Conservation (phyloP, 2,797 vertebrate species). For the Melanotaenia boesemani region DNA sequence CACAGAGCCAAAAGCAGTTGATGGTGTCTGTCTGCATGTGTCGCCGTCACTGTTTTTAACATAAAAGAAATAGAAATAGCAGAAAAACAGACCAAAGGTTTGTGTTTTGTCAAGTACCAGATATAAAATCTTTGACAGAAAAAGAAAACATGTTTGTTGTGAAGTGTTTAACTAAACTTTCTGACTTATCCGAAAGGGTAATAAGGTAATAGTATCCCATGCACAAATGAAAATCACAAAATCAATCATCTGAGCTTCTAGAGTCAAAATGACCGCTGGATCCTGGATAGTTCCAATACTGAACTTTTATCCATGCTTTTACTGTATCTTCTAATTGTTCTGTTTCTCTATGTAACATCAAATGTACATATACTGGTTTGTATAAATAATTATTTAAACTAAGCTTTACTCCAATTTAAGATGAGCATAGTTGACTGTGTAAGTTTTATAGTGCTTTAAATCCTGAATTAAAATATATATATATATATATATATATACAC, state of each 20-base stretch:
- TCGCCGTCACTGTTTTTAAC: constrained; percentile 4
- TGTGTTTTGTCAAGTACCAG: neutral
- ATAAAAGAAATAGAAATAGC: constrained; percentile 10
- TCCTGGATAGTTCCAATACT: neutral
- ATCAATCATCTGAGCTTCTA: neutral
- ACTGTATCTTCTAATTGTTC: neutral
- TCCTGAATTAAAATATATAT: neutral
- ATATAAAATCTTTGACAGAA: neutral
- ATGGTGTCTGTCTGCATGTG: constrained; percentile 10
- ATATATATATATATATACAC: too few species aligned
- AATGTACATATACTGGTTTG: neutral
- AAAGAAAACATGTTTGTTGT: neutral
- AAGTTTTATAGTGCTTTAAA: neutral
- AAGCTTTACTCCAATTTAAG: neutral
- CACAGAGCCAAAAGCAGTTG: constrained; percentile 36
- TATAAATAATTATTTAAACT: neutral
- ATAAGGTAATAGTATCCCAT: neutral
- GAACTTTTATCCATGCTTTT: neutral
- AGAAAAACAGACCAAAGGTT: constrained; percentile 5
- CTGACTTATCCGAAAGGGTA: neutral
- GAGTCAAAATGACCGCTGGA: neutral
- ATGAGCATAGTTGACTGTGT: neutral
- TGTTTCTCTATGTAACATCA: neutral
- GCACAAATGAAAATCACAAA: neutral
- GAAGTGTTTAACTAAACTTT: neutral